Base-by-base conservation (phyloP, 1,140 invertebrate genomes). In the Odontomachus brunneus region DNA sequence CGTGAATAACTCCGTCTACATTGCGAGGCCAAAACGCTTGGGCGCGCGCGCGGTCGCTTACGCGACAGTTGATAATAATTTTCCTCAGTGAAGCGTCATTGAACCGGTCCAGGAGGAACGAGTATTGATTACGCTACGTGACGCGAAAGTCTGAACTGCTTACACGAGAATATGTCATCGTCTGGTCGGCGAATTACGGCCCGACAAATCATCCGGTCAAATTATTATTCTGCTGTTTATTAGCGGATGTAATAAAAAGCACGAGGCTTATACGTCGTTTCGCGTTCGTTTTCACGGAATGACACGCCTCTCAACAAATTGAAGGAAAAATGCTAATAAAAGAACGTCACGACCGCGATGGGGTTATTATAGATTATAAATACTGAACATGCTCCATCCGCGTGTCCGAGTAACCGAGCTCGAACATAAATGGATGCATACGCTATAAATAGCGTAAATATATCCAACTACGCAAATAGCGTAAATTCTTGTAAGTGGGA, bases 51-150 rank as follows among this genome's bases (percentile, higher is more conserved):
- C 38, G 38, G 3, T 7, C 38, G 38, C 38, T 44, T 44, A 44
- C 38, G 38, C 22, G 22, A 19, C 57, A 84, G 69, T 80, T 84
- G n/a, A n/a, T n/a, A 84, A 83, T 83, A 83, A 84, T 57, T 84
- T 63, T 53, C 63, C n/a, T 29, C 14, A 48, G 14, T 33, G 7
- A 29, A 83, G 62, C 66, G 59, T 83, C 62, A 29, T 48, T 49
- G 14, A 29, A 5, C 57, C 12, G 4, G 22, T 14, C 51, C 1
- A 15, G n/a, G 24, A 29, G 14, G 48, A n/a, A 66, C 26, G 44
- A 15, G 26, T 83, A 82, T 81, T 84, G 72, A 81, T 84, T 66
- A 66, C 55, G n/a, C n/a, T 11, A 44, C 53, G 60, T 66, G 72
- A 66, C 81, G 48, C n/a, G 22, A 33, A 14, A 57, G 29, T 57